Conservation (phyloP, 1,140 invertebrate genomes). For the Zaprionus nigranus region DNA sequence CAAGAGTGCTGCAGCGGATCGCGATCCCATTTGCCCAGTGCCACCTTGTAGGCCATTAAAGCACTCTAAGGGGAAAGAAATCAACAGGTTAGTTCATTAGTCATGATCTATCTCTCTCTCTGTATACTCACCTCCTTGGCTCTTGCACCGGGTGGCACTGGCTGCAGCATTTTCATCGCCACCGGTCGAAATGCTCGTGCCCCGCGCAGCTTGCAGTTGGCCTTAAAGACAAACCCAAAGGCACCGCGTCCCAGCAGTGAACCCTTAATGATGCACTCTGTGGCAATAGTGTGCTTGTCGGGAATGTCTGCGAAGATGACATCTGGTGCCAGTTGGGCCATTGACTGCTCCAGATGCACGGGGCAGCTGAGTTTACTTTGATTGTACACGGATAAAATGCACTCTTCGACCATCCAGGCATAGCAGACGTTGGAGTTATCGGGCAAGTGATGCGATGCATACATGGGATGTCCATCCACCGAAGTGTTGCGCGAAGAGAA, state of each 20-base stretch:
- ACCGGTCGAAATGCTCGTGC: slow-evolving; percentile 88
- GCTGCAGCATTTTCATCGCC: slow-evolving; percentile 98
- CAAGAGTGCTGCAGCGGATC: slow-evolving; percentile 96
- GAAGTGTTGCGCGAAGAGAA: slow-evolving; percentile 92
- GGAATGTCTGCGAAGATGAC: slow-evolving; percentile 94
- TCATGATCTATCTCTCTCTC: not conserved
- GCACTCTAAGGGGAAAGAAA: slow-evolving; percentile 63
- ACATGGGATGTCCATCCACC: slow-evolving; percentile 90
- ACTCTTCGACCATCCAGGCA: slow-evolving; percentile 97
- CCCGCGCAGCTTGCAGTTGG: slow-evolving; percentile 88
- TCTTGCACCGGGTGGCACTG: slow-evolving; percentile 93
- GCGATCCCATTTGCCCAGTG: slow-evolving; percentile 94
- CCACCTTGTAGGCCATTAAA: slow-evolving; percentile 86
- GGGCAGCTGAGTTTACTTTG: slow-evolving; percentile 87
- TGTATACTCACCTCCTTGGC: slow-evolving; percentile 86
- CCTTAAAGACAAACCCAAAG: slow-evolving; percentile 98
- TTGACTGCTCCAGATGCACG: slow-evolving; percentile 87
- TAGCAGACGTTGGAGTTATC: slow-evolving; percentile 85
- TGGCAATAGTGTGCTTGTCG: slow-evolving; percentile 90
- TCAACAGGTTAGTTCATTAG: not conserved
- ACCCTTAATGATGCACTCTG: slow-evolving; percentile 91
- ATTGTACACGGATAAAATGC: slow-evolving; percentile 93
- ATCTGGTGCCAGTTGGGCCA: slow-evolving; percentile 90
- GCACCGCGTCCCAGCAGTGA: slow-evolving; percentile 96
- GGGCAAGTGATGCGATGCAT: slow-evolving; percentile 60